phyloP scores from a whole-genome alignment of 2,113 vertebrate species.

The Rhabdornis inornatus region DNA sequence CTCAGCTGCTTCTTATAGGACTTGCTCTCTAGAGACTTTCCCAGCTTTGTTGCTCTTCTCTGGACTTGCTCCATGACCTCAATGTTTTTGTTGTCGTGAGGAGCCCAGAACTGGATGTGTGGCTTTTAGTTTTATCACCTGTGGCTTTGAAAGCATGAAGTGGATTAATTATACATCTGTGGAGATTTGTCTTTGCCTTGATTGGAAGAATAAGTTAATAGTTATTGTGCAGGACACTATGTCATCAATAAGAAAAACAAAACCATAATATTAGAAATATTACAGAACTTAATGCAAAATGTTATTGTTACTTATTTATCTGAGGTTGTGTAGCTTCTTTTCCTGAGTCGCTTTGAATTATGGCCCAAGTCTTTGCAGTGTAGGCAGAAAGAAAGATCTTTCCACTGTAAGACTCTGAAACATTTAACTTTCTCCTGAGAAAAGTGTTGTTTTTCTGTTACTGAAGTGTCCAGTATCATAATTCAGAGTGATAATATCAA shows the following conservation, averaged over 20 bases:
- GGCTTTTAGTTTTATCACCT: neutral
- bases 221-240: neutral
- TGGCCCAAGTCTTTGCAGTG: slow-evolving; percentile 1
- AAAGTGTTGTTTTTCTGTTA: slow-evolving; percentile 58
- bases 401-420: slow-evolving; percentile 34
- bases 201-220: neutral
- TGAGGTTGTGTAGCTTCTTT: neutral
- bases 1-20: neutral
- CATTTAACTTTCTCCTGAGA: slow-evolving; percentile 3
- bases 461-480: slow-evolving; percentile 19
- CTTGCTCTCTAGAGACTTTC: neutral
- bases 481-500: slow-evolving; percentile 43
- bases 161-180: neutral
- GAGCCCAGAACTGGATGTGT: neutral
- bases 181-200: neutral
- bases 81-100: neutral
- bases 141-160: neutral
- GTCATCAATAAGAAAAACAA: neutral
- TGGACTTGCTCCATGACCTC: rapidly evolving
- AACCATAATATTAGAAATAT: neutral
- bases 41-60: neutral
- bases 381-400: slow-evolving; percentile 7
- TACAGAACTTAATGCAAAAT: slow-evolving; percentile 19
- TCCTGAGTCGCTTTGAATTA: slow-evolving; percentile 44
- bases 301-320: neutral